These are phyloP conservation scores for Stichopus horrens DNA, from an alignment of 53 echinoderm and acorn worm genomes.

Conservation along the genomic window DNA sequence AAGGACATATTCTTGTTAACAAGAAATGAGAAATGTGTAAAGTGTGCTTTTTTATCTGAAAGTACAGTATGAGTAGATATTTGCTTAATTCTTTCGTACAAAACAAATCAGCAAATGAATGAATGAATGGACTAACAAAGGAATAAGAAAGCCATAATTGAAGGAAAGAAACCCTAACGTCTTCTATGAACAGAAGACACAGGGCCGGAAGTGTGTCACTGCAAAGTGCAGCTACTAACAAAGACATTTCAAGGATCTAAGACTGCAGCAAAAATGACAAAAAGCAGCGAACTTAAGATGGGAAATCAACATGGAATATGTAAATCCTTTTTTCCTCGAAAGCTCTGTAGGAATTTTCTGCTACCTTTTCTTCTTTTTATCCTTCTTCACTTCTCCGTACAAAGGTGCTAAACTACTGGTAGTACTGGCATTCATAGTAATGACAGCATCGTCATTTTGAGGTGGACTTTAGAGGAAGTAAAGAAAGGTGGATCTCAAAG, in stretches of 20 bases:
- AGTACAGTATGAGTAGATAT: too few relatives aligned
- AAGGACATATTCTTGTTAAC: too few relatives aligned
- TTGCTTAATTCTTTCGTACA: too few relatives aligned
- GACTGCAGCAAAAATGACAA: not conserved
- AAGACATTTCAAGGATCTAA: not conserved
- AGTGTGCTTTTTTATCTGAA: too few relatives aligned
- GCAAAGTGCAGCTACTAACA: not conserved
- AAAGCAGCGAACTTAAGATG: not conserved
- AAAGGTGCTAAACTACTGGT: not conserved
- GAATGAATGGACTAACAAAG: too few relatives aligned
- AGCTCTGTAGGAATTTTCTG: not conserved
- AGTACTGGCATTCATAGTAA: not conserved
- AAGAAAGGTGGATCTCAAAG: not conserved
- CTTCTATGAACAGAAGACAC: too few relatives aligned
- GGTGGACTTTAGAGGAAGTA: not conserved
- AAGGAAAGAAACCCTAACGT: too few relatives aligned
- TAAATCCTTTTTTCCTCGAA: not conserved
- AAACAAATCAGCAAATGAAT: too few relatives aligned
- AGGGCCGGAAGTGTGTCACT: not conserved
- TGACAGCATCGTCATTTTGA: not conserved
- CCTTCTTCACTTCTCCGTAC: not conserved
- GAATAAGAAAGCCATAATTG: too few relatives aligned
- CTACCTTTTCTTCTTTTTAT: not conserved
- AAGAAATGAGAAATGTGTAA: too few relatives aligned
- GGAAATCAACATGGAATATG: not conserved